Base-by-base conservation (phyloP, 2,888 invertebrate genomes). In the Eurytoma adleriae region DNA sequence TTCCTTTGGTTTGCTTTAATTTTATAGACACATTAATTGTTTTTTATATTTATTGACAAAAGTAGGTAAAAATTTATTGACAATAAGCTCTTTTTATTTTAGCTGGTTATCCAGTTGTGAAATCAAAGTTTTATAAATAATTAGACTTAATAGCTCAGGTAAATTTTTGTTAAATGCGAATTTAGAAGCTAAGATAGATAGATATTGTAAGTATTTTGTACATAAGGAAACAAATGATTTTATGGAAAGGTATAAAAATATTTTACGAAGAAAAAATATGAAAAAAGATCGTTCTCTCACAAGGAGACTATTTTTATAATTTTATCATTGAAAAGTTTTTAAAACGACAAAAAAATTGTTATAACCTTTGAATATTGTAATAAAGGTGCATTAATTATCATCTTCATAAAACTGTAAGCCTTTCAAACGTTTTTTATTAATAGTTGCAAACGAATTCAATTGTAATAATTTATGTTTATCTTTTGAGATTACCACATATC, bases 21-120 rank as follows among this genome's bases (percentile, higher is more conserved):
- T 72, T 72, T 72, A 27, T 61, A 40, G 59, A 74, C 13, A 54
- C n/a, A 62, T 57, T 10, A 56, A 50, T 61, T 70, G 24, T 66
- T 78, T 40, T 81, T 78, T 78, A 64, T 73, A 48, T 66, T 80
- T 76, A 59, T 68, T 40, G 24, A 20, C n/a, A 74, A 5, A 67
- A 40, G 48, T n/a, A 27, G 1, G 54, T 16, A 54, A 68, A 5
- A 40, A 70, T 48, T 20, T 20, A n/a, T 56, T 73, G 62, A 62
- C 52, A 56, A 66, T 24, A 59, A 50, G 18, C 57, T 40, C 2
- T 57, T 20, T 20, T 5, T 40, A 57, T 66, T 52, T 57, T 56
- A 14, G 16, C 54, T 54, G 54, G 54, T 4, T 12, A 18, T 52
- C 40, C 24, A n/a, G 27, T 56, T 2, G 59, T 68, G 68, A 18